Evolutionary conservation across 2,888 invertebrate genomes (phyloP), one percentile per base, ranked within the genome.

Genomic region (Arrhopalites spinosus): DNA sequence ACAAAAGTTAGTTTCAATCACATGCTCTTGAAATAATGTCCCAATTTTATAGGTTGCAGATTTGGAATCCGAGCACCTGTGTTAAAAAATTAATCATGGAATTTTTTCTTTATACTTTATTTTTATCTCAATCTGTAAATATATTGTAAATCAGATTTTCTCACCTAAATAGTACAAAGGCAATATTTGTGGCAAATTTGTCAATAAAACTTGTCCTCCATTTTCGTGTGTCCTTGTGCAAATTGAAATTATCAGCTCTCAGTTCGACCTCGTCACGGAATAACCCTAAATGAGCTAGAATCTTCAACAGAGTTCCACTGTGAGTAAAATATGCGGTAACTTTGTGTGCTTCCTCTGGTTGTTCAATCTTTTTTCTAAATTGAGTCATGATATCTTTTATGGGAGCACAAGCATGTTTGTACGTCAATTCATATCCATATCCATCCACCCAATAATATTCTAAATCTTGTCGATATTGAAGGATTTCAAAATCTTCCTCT

Each of bases 361-460:
- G 1, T 13, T 50, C 29, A 2, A 70, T 23, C 56, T 70, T 70
- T 23, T 15, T 8, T 13, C 70, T 70, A 81, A 94, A 89, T 85
- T 88, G 88, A 45, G 89, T 86, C 80, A 93, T 88, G 88, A 93
- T 89, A 84, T 93, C 90, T 76, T 88, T 88, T 73, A 94, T 87
- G 27, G 91, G 88, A 76, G 91, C 88, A 85, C 95, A 95, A 1
- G 94, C 93, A 85, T 92, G 92, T 80, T 89, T 87, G 84, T 91
- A 90, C 1, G 91, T 92, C 70, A 95, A 84, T 78, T 90, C 87
- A 84, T 90, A 88, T 11, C 93, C 94, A 84, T 94, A 94, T 11
- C 94, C 94, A 85, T 94, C 93, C 78, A 90, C 86, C 91, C 92
- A 94, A 85, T 92, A 95, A 84, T 92, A 90, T 85, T 91, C 90